phyloP scores from a whole-genome alignment of 1,140 invertebrate genomes.

The Chironomus tepperi region DNA sequence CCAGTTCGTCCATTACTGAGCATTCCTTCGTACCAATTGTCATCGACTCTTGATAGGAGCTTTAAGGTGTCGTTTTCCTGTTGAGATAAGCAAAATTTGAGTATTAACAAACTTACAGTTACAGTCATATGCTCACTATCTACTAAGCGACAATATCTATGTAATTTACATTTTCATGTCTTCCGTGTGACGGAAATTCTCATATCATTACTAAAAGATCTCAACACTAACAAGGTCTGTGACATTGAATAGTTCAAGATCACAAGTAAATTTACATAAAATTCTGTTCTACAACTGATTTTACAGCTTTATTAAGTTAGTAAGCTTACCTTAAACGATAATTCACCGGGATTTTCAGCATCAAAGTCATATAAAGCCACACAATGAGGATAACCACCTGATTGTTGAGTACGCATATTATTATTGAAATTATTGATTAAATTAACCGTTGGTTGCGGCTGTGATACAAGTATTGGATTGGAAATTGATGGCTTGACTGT shows the following conservation, averaged over 20 bases:
- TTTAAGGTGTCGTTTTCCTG: conserved; percentile 91
- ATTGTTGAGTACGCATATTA: background rate
- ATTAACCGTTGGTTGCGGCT: background rate
- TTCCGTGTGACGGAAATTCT: background rate
- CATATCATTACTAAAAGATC: no score
- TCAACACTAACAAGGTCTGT: no score
- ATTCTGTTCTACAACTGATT: no score
- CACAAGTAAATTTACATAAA: no score
- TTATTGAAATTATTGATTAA: conserved; percentile 15
- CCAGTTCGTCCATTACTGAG: conserved; percentile 83
- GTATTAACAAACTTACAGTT: no score
- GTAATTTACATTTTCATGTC: background rate
- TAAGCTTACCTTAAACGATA: conserved; percentile 68
- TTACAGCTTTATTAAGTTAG: background rate
- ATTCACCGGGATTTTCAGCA: conserved; percentile 91
- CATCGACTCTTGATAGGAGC: conserved; percentile 85
- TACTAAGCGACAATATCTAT: no score
- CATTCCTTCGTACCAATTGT: conserved; percentile 90
- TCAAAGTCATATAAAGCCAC: conserved; percentile 96
- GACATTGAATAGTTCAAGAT: no score
- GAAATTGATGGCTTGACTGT: conserved; percentile 6
- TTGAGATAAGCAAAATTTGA: conserved; percentile 29
- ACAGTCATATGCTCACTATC: no score
- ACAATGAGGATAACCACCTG: conserved; percentile 55
- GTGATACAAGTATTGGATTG: background rate